Evolutionary conservation across 2,113 vertebrate species (phyloP).

Genomic region (Hyperoodon ampullatus): DNA sequence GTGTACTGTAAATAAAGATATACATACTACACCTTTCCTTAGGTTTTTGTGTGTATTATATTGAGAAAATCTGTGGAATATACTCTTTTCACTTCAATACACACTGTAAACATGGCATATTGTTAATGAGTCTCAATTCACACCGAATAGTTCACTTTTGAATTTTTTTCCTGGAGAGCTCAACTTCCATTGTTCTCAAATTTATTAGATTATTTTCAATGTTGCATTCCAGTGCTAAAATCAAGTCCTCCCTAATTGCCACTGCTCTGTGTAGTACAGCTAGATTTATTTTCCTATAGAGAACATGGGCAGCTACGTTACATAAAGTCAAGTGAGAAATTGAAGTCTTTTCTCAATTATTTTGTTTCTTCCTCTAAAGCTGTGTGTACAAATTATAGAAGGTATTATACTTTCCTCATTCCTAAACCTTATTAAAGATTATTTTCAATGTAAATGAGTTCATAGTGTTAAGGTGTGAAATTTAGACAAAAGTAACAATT

Average conservation of each 20-base stretch:
- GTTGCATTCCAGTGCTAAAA: background rate
- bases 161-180: background rate
- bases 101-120: background rate
- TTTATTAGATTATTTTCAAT: conserved; percentile 9
- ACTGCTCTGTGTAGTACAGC: background rate
- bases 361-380: background rate
- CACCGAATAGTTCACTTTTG: background rate
- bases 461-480: background rate
- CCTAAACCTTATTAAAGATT: background rate
- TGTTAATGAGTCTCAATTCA: background rate
- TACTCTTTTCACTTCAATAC: background rate
- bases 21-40: background rate
- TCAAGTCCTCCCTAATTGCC: background rate
- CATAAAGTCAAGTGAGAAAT: background rate
- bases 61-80: background rate
- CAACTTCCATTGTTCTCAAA: background rate
- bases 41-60: background rate
- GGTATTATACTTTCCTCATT: background rate
- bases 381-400: background rate
- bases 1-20: background rate
- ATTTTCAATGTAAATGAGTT: background rate
- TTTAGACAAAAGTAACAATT: background rate
- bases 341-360: background rate
- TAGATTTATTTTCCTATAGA: background rate
- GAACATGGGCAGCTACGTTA: background rate